Base-by-base conservation (phyloP, 2,113 vertebrate genomes). In the Trochalopteron elliotii region DNA sequence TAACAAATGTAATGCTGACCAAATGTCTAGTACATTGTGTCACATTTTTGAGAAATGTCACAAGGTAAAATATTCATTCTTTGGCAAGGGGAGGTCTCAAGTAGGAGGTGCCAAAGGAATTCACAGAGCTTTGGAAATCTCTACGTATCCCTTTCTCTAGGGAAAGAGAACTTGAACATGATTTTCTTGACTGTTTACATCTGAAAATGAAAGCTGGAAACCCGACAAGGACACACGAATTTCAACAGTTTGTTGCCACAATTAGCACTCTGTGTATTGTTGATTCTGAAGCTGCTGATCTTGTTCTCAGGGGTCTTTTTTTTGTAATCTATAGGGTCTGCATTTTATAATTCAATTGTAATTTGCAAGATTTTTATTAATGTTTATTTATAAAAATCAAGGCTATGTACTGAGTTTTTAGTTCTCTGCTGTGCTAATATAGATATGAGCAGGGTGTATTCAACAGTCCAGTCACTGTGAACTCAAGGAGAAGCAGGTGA, bases 101-200 rank as follows among this genome's bases (percentile, higher is more conserved):
- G 86, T 80, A 86, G 60, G 75, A 91, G 52, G 85, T 92, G 92
- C 88, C 83, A 84, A 88, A 93, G 79, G 87, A 96, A 94, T 95
- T 91, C 53, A 79, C 50, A 67, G 35, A 83, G 55, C 55, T 93
- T 91, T 91, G 85, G 95, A 94, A 87, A 95, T 49, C 35, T 88
- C 24, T 93, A 10, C 0, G 0, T 74, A 88, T 70, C 80, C 25
- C 35, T 70, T 88, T 63, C 90, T 88, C 92, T 64, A 49, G 92
- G 89, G 87, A 85, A 77, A 90, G 16, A 35, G 39, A 94, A 88
- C 67, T 91, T 0, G 1, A 81, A 77, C 60, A 10, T 63, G 31
- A 67, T 70, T 85, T 74, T 37, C 70, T 39, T 84, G 70, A 76
- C 57, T 63, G 47, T 93, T 97, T 82, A 89, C 85, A 78, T 80